Conservation (phyloP, 2,113 vertebrate genomes). For the Columba livia region DNA sequence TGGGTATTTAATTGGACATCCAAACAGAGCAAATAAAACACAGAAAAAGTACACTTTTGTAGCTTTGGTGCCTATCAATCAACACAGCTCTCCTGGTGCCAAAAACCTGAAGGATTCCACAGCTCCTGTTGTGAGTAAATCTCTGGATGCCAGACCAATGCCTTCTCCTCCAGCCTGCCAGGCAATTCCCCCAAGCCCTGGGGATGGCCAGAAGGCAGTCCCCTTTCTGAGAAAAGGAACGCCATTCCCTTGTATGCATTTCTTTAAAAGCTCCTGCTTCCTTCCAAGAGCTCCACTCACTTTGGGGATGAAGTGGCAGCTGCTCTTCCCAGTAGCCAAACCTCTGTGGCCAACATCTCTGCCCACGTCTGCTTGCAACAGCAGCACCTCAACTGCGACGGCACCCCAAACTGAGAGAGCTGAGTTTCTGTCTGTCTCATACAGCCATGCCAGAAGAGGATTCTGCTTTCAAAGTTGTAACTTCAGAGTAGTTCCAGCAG, state of each 20-base stretch:
- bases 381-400: background rate
- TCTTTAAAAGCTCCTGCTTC: background rate
- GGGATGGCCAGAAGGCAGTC: background rate
- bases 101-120: background rate
- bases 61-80: background rate
- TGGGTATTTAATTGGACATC: background rate
- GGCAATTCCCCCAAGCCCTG: background rate
- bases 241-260: background rate
- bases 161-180: background rate
- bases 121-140: background rate
- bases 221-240: background rate
- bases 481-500: background rate
- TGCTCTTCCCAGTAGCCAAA: background rate
- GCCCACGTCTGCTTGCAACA: accelerated
- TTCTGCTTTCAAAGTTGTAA: background rate
- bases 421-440: background rate
- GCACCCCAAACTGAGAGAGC: background rate
- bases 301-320: background rate
- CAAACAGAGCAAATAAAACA: background rate
- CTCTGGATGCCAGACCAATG: background rate
- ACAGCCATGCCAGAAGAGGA: background rate
- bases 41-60: background rate
- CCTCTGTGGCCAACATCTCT: background rate
- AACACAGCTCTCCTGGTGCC: background rate
- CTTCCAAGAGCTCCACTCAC: background rate